Evolutionary conservation across 2,888 invertebrate genomes (phyloP), one percentile per base, ranked within the genome.

Genomic region (Lasioglossum malachurum): DNA sequence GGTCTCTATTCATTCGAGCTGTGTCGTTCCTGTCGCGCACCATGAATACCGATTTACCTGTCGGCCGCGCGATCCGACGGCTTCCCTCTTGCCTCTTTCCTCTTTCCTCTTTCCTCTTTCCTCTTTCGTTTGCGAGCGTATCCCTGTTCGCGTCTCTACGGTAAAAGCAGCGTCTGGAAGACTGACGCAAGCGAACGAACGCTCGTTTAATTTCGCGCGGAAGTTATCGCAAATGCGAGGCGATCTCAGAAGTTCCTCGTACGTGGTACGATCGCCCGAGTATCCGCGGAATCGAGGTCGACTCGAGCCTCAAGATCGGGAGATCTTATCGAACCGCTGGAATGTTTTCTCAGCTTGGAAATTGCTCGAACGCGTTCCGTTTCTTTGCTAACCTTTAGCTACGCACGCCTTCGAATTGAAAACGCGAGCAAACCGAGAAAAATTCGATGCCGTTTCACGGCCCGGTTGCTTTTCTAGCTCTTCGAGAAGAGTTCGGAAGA

Each of bases 41-140:
- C 41, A 38, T 82, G 87, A 87, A 87, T 87, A 87, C 86, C 80
- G 85, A 87, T 87, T 78, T 78, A 75, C 80, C 73, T 82, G 85
- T 74, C 82, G 46, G 41, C 38, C 8, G 53, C 53, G 49, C 64
- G 31, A 31, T 31, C 67, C 7, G 27, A 19, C 4, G 35, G 35
- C 31, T 19, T 19, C 31, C 35, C 38, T n/a, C 31, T 19, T 19
- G 8, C 35, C 38, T n/a, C 31, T 19, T 19, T 19, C 35, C 38
- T n/a, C 31, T 19, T 19, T 19, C 35, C 38, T n/a, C 31, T 19
- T 19, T 19, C 35, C 38, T n/a, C 38, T 69, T 23, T 4, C 23
- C 23, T 23, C 38, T 23, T n/a, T 53, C 57, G 73, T 44, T 53
- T 0, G 53, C 53, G 10, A 53, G 3, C 53, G 23, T n/a, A 53